Percentiles rank a stretch among this genome's conserved stretches.
phyloP scores from a whole-genome alignment of 2,888 invertebrate species.

The Trisateles emortualis region DNA sequence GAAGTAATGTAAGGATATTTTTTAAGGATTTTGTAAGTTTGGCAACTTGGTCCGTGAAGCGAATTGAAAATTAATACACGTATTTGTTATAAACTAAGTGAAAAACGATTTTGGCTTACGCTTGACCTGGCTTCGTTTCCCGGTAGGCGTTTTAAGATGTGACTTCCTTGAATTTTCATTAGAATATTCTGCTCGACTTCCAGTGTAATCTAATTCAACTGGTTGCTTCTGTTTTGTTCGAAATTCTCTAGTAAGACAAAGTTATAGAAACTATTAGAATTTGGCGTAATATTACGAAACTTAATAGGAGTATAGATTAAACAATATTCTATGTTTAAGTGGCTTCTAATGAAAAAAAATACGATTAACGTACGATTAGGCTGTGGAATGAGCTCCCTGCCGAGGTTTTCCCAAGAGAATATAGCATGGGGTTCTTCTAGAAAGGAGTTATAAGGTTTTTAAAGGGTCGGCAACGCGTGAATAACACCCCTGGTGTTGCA shows the following conservation, averaged over 20 bases:
- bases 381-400: too few relatives aligned
- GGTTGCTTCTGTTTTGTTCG: constrained; percentile 6
- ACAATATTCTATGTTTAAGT: too few relatives aligned
- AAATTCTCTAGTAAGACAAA: neutral
- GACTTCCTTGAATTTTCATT: constrained; percentile 3
- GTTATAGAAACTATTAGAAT: too few relatives aligned
- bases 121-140: constrained; percentile 17
- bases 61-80: constrained; percentile 37
- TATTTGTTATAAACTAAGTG: constrained; percentile 22
- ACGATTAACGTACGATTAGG: too few relatives aligned
- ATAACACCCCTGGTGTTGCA: too few relatives aligned
- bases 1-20: constrained; percentile 44
- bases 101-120: constrained; percentile 16
- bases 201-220: constrained; percentile 9
- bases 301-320: too few relatives aligned
- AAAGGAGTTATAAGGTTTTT: too few relatives aligned
- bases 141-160: constrained; percentile 7
- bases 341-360: too few relatives aligned
- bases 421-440: too few relatives aligned
- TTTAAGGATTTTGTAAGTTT: constrained; percentile 44
- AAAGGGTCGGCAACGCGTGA: too few relatives aligned
- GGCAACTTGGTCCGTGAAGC: constrained; percentile 19
- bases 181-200: constrained; percentile 4
- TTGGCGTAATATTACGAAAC: too few relatives aligned
- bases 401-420: too few relatives aligned